Evolutionary conservation across 2,797 vertebrate genomes (phyloP).

Genomic region (Psittacula derbiana): DNA sequence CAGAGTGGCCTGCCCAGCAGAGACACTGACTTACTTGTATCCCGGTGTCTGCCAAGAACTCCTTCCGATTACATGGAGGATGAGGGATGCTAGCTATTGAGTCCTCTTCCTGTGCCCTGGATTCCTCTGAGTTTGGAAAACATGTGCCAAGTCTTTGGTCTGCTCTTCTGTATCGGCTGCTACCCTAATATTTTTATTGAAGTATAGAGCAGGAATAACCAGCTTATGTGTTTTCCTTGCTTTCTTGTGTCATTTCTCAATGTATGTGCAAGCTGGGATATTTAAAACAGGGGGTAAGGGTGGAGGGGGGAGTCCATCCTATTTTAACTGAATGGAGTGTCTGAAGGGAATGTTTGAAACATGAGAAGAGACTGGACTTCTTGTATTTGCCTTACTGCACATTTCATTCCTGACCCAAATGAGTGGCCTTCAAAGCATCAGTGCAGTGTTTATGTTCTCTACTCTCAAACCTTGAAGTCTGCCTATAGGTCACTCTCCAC

Average conservation of each 20-base stretch:
- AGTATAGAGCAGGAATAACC: background rate
- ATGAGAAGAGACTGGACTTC: background rate
- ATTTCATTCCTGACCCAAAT: background rate
- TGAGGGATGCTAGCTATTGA: fast-evolving
- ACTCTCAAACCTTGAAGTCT: background rate
- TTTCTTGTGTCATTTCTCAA: background rate
- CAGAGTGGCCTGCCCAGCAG: background rate
- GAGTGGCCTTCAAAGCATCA: background rate
- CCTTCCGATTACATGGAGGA: background rate
- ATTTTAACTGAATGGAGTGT: background rate
- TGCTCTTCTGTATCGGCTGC: background rate
- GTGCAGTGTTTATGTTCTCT: background rate
- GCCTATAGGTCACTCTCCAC: background rate
- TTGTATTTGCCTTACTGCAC: background rate
- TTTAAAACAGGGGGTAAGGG: background rate
- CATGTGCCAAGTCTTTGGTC: background rate
- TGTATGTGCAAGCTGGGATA: background rate
- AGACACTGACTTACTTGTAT: background rate
- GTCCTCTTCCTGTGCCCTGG: background rate
- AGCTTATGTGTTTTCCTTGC: background rate
- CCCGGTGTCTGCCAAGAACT: background rate
- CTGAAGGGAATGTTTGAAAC: background rate
- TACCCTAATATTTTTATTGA: background rate
- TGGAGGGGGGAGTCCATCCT: fast-evolving
- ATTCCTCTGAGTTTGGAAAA: background rate